phyloP scores from a whole-genome alignment of 2,113 vertebrate species.

The Monopterus albus region DNA sequence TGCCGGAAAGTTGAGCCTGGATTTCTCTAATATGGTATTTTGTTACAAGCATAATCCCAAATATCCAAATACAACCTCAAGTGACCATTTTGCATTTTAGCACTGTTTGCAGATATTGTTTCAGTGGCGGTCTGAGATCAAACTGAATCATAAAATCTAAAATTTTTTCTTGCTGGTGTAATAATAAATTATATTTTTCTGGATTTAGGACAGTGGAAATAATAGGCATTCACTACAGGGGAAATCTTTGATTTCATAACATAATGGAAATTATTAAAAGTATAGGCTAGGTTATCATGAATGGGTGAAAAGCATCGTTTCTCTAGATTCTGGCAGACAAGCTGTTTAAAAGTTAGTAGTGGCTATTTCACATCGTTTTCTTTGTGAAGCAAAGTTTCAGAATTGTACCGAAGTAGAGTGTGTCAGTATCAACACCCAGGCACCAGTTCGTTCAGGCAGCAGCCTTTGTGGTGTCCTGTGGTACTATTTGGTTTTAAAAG shows the following conservation, averaged over 20 bases:
- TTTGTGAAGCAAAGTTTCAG: neutral
- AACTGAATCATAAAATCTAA: slow-evolving; percentile 6
- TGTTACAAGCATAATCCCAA: slow-evolving; percentile 89
- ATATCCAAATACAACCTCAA: slow-evolving; percentile 87
- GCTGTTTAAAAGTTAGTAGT: neutral
- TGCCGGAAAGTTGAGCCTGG: slow-evolving; percentile 68
- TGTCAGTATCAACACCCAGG: slow-evolving; percentile 5
- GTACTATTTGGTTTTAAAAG: slow-evolving; percentile 40
- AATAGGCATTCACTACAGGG: neutral
- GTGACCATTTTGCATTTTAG: slow-evolving; percentile 86
- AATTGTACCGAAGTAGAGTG: neutral
- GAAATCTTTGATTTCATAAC: neutral
- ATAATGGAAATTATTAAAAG: neutral
- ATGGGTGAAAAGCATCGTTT: neutral
- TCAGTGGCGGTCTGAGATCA: slow-evolving; percentile 18
- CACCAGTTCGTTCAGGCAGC: neutral
- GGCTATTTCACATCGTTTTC: neutral
- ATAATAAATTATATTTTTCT: slow-evolving; percentile 4
- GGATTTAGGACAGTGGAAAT: neutral
- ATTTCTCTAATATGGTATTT: slow-evolving; percentile 82
- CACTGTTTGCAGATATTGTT: slow-evolving; percentile 72
- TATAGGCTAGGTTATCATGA: neutral
- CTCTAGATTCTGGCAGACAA: neutral
- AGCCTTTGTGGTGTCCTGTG: neutral
- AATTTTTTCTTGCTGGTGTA: slow-evolving; percentile 29